Percentiles rank a stretch among this genome's conserved stretches.
phyloP scores from a whole-genome alignment of 1,140 invertebrate genomes.

The Asbolus verrucosus region DNA sequence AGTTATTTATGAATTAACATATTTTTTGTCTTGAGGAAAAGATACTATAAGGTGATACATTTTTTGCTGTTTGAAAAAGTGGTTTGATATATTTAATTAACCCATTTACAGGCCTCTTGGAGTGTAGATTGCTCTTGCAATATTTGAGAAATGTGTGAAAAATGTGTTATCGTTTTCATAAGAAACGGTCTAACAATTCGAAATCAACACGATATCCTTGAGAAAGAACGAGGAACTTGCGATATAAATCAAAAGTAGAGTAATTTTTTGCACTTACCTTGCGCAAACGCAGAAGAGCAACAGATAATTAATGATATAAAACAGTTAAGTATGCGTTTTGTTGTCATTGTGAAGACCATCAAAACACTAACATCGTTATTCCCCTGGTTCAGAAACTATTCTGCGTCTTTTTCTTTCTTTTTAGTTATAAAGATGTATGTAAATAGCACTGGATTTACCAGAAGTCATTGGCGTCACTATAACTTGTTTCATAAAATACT shows the following conservation, averaged over 20 bases:
- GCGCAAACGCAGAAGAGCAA: slow-evolving; percentile 38
- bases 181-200: slow-evolving; percentile 1
- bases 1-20: no score
- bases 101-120: no score
- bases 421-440: slow-evolving; percentile 39
- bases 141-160: neutral
- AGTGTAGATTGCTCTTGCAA: neutral
- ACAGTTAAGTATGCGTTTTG: slow-evolving; percentile 36
- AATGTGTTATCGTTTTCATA: slow-evolving; percentile 4
- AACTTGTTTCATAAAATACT: slow-evolving; percentile 40
- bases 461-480: slow-evolving; percentile 46
- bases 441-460: slow-evolving; percentile 46
- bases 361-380: slow-evolving; percentile 45
- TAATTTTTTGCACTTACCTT: slow-evolving; percentile 41
- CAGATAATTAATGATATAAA: slow-evolving; percentile 32
- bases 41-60: no score
- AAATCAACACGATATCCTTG: slow-evolving; percentile 18
- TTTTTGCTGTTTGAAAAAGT: no score
- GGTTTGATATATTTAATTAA: no score
- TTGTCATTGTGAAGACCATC: slow-evolving; percentile 39
- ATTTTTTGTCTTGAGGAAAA: no score
- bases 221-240: slow-evolving; percentile 31
- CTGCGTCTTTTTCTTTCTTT: slow-evolving; percentile 39
- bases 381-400: slow-evolving; percentile 20
- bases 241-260: slow-evolving; percentile 25